Evolutionary conservation across 2,797 vertebrate genomes (phyloP).

Genomic region (Lerista edwardsae): DNA sequence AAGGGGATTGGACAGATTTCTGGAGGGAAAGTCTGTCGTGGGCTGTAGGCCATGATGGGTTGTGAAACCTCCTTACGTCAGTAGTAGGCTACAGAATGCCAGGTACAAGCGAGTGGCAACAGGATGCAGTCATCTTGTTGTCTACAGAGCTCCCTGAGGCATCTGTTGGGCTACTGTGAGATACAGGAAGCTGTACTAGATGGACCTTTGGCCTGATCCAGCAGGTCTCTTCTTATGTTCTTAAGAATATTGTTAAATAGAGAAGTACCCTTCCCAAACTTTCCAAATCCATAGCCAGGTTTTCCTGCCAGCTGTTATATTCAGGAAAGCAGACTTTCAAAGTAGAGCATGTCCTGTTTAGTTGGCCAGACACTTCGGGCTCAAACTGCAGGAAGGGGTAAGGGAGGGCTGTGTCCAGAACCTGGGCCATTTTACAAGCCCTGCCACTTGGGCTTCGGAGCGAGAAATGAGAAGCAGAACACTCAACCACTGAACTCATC

Average conservation of each 20-base stretch:
- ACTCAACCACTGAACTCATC: neutral
- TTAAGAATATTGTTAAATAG: neutral
- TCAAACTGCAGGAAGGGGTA: neutral
- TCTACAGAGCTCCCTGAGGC: too few relatives aligned
- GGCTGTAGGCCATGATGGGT: too few relatives aligned
- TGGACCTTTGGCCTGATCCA: too few relatives aligned
- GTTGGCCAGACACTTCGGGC: neutral
- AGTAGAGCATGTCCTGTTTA: neutral
- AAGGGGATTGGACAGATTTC: too few relatives aligned
- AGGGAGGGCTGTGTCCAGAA: neutral
- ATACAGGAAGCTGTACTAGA: too few relatives aligned
- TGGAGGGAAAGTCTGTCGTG: too few relatives aligned
- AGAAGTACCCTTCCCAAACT: neutral
- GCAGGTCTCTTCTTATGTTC: too few relatives aligned
- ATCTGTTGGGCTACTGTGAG: too few relatives aligned
- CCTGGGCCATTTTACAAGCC: rapidly evolving
- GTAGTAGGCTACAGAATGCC: too few relatives aligned
- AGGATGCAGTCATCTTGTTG: too few relatives aligned
- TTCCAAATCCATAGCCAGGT: neutral
- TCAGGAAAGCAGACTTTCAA: neutral
- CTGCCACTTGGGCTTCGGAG: neutral
- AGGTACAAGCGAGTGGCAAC: too few relatives aligned
- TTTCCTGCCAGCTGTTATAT: neutral
- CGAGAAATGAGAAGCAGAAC: neutral
- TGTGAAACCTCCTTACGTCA: too few relatives aligned